A percentile compares a stretch with the other conserved stretches of the same genome.
phyloP scores from a whole-genome alignment of 2,113 vertebrate species.

The Patagioenas fasciata region DNA sequence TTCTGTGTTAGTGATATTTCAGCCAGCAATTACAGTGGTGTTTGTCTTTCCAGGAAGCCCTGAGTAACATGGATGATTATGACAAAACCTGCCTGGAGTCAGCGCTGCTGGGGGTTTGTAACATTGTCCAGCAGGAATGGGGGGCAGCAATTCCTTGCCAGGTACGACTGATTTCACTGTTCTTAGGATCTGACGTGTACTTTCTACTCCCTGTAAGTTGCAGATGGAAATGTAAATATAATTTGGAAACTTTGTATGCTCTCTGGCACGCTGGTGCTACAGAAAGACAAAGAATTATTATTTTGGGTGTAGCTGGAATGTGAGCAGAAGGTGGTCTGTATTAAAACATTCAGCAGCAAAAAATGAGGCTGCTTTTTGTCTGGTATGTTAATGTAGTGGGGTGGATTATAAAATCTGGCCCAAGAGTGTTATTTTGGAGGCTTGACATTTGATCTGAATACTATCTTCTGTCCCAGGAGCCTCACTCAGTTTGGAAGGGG shows the following conservation, averaged over 20 bases:
- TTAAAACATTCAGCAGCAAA: not conserved
- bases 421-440: not conserved
- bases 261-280: not conserved
- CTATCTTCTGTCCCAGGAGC: not conserved
- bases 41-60: slow-evolving; percentile 84
- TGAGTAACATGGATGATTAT: slow-evolving; percentile 94
- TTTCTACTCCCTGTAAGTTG: not conserved
- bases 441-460: not conserved
- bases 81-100: slow-evolving; percentile 96
- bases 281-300: not conserved
- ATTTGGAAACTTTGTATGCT: not conserved
- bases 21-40: not conserved
- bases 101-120: slow-evolving; percentile 90
- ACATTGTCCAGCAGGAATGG: slow-evolving; percentile 96
- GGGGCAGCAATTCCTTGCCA: slow-evolving; percentile 93
- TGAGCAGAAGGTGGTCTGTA: not conserved
- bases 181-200: not conserved
- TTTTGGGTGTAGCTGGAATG: not conserved
- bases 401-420: not conserved
- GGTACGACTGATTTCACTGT: slow-evolving; percentile 71
- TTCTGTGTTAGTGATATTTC: not conserved
- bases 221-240: not conserved
- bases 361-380: not conserved
- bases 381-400: not conserved
- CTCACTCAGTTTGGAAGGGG: not conserved